Base-by-base conservation (phyloP, 1,140 invertebrate species). In the Diplogasteroides magnus region DNA sequence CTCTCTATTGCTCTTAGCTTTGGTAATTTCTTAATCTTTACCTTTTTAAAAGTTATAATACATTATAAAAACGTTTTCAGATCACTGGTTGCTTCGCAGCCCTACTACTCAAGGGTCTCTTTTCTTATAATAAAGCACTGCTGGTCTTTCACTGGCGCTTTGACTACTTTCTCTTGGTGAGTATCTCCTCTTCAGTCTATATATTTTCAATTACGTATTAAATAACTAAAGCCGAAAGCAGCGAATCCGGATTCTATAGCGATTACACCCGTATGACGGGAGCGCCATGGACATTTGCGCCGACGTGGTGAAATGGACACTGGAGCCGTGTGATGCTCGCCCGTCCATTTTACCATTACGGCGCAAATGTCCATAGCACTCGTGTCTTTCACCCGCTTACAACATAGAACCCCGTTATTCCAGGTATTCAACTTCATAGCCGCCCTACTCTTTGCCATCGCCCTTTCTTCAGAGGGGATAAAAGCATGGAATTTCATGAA, bases 1-100 rank as follows among this genome's bases (percentile, higher is more conserved):
- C 28, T 23, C 66, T 37, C 23, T 73, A 6, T 29, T 73, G n/a
- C 6, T 64, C 27, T 74, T 73, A 31, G 72, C 73, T 31, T 27
- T 73, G 56, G 56, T 73, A 75, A 15, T 61, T 19, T 37, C 15
- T 59, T 29, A 28, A 64, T 59, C 29, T 6, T 11, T 25, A 27
- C 63, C 59, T 19, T 56, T 25, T 15, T 37, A n/a, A n/a, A n/a
- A n/a, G n/a, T n/a, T n/a, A n/a, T n/a, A n/a, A n/a, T n/a, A n/a
- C n/a, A n/a, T n/a, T n/a, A n/a, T n/a, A n/a, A n/a, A n/a, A n/a
- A 11, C 31, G 6, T 27, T 25, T 15, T 25, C 25, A 62, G 29
- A 25, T 59, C 29, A 62, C 59, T 11, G 14, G 6, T 11, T 11
- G 6, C 31, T 11, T 27, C 48, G 6, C 6, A 11, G 6, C 19